Conservation (phyloP, 2,113 vertebrate species). For the Platanista minor region DNA sequence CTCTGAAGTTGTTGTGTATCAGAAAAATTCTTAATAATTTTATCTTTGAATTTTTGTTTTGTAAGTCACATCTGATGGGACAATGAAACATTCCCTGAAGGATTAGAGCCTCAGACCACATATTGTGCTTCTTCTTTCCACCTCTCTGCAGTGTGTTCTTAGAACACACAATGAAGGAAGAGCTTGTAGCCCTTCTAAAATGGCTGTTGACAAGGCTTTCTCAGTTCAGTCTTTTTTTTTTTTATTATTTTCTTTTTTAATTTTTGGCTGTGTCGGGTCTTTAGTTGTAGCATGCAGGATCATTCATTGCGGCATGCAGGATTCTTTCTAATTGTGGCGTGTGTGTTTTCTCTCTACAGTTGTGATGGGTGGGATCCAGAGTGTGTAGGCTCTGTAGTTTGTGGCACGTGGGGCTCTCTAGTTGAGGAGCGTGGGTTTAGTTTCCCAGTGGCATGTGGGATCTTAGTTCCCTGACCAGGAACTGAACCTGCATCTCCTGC, state of each 20-base stretch:
- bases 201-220: not conserved
- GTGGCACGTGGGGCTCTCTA: too few species aligned
- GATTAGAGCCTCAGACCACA: not conserved
- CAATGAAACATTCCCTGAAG: not conserved
- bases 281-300: too few species aligned
- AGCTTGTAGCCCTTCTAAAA: not conserved
- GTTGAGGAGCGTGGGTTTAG: too few species aligned
- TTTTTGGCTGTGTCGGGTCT: too few species aligned
- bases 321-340: too few species aligned
- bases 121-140: accelerated
- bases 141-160: not conserved
- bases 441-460: too few species aligned
- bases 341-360: too few species aligned
- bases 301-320: accelerated
- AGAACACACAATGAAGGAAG: not conserved
- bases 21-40: not conserved
- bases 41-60: not conserved
- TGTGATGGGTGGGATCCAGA: too few species aligned
- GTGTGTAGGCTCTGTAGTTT: too few species aligned
- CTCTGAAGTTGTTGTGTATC: not conserved
- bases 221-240: not conserved
- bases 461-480: too few species aligned
- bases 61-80: not conserved
- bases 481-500: too few species aligned
- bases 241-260: too few species aligned